Percentiles rank a stretch among this genome's conserved stretches.
Conservation (phyloP, 1,140 invertebrate species). For the Drosophila micromelanica region DNA sequence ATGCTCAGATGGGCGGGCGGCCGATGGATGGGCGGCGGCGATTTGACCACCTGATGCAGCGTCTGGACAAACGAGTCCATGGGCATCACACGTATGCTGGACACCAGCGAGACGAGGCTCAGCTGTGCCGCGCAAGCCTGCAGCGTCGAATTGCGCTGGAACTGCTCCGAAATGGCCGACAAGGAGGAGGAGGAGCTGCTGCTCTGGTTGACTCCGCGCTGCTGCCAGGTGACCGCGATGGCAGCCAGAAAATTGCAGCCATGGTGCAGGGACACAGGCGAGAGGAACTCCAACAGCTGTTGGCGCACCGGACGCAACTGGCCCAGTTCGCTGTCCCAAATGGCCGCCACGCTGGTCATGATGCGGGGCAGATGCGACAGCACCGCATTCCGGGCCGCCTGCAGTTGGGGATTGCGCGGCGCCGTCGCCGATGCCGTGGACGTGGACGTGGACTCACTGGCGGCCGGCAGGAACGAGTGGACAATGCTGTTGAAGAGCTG, state of each 20-base stretch:
- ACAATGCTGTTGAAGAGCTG: constrained; percentile 93
- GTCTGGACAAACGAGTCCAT: constrained; percentile 94
- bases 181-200: not conserved
- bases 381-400: constrained; percentile 89
- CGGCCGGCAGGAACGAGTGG: constrained; percentile 89
- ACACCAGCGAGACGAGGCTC: constrained; percentile 92
- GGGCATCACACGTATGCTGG: constrained; percentile 93
- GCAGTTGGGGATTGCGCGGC: constrained; percentile 76
- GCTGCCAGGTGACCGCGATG: constrained; percentile 95
- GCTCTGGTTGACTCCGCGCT: constrained; percentile 85
- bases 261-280: constrained; percentile 94
- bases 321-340: constrained; percentile 90
- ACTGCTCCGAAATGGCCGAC: constrained; percentile 68
- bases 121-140: constrained; percentile 90
- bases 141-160: constrained; percentile 84
- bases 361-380: constrained; percentile 93
- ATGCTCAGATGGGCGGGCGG: constrained; percentile 87
- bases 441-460: constrained; percentile 49
- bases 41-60: constrained; percentile 92
- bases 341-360: constrained; percentile 90
- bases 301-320: constrained; percentile 87
- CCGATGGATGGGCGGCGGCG: constrained; percentile 89
- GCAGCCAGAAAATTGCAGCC: constrained; percentile 93
- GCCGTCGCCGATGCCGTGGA: constrained; percentile 59
- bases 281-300: constrained; percentile 93